Evolutionary conservation across 1,140 invertebrate genomes (phyloP).

Genomic region (Pseudachorutes palmiensis): DNA sequence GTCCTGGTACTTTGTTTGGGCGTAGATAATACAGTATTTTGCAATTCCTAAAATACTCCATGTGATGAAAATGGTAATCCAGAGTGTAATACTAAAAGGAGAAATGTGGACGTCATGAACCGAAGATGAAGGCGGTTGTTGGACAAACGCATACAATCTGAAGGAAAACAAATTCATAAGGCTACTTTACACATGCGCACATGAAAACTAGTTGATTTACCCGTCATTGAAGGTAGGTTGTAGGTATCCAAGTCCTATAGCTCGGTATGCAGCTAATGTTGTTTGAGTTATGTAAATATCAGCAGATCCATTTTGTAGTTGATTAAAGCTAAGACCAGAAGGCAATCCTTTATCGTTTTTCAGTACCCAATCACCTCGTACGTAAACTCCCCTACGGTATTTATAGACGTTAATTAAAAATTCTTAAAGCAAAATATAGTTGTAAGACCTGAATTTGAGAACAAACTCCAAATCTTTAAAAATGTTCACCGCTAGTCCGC

Average conservation of each 20-base stretch:
- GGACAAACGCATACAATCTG: not conserved
- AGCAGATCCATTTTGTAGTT: not conserved
- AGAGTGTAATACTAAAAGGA: not conserved
- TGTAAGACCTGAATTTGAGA: not conserved
- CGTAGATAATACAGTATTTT: not conserved
- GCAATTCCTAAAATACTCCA: not conserved
- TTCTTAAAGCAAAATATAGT: not conserved
- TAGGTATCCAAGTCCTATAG: not conserved
- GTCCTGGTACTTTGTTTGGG: not conserved
- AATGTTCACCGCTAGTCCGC: not conserved
- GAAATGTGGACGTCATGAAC: slow-evolving; percentile 6
- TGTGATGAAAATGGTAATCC: not conserved
- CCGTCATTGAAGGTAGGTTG: not conserved
- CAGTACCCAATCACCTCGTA: not conserved
- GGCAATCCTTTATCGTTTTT: not conserved
- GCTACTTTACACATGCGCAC: too few relatives aligned
- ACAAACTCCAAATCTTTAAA: not conserved
- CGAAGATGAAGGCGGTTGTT: not conserved
- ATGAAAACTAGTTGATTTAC: too few relatives aligned
- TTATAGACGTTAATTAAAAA: not conserved
- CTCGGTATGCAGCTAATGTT: not conserved
- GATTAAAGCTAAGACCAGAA: not conserved
- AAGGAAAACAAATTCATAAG: not conserved
- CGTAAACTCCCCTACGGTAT: not conserved
- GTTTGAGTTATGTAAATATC: slow-evolving; percentile 7